Conservation (phyloP, 2,113 vertebrate genomes). For the Melanerpes formicivorus region DNA sequence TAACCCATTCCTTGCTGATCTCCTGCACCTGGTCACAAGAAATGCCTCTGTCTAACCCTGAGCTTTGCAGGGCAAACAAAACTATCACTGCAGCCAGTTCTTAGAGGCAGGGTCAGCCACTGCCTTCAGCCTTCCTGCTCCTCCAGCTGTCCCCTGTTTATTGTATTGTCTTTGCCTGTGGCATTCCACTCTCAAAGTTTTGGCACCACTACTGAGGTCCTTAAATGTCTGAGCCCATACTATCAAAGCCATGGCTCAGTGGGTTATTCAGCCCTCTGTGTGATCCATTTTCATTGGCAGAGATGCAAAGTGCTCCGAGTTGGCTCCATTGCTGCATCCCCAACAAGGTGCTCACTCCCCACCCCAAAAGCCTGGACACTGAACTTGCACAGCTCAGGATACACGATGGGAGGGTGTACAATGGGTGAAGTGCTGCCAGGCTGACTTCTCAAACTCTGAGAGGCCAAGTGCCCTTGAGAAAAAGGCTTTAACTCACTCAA, state of each 20-base stretch:
- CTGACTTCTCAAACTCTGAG: not conserved
- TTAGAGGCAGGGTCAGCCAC: not conserved
- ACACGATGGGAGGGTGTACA: not conserved
- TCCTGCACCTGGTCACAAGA: not conserved
- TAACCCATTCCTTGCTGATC: not conserved
- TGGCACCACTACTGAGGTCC: not conserved
- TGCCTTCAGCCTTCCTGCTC: not conserved
- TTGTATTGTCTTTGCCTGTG: not conserved
- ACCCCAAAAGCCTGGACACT: rapidly evolving
- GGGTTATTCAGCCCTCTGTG: not conserved
- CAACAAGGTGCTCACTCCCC: rapidly evolving
- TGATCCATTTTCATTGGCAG: not conserved
- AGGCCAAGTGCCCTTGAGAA: not conserved
- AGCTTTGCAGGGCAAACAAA: not conserved
- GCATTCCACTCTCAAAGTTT: not conserved
- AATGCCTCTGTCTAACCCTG: not conserved
- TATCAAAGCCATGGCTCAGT: not conserved
- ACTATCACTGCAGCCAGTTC: not conserved
- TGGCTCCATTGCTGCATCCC: not conserved
- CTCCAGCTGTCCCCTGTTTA: not conserved
- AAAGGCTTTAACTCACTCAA: not conserved
- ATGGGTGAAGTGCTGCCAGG: not conserved
- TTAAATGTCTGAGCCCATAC: not conserved
- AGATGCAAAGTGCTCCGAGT: not conserved
- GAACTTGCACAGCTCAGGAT: not conserved